Percentiles rank a stretch among this genome's conserved stretches.
Conservation (phyloP, 1,140 invertebrate genomes). For the Akabosia matsudoensis region DNA sequence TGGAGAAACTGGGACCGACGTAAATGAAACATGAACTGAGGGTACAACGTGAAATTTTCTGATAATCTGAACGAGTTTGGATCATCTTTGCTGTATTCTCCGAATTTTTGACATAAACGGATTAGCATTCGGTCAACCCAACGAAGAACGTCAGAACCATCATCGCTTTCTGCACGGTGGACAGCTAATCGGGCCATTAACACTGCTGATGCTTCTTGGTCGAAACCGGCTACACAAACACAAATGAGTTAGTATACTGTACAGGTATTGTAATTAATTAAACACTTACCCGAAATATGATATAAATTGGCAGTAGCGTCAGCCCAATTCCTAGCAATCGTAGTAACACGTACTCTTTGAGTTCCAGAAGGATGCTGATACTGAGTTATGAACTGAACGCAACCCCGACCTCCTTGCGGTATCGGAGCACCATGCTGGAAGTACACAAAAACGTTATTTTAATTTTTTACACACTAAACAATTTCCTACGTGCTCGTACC, state of each 20-base stretch:
- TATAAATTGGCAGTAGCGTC: constrained; percentile 74
- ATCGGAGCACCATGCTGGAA: constrained; percentile 85
- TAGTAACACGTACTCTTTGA: constrained; percentile 90
- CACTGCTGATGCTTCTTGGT: constrained; percentile 95
- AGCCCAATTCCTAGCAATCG: constrained; percentile 83
- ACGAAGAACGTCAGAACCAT: constrained; percentile 91
- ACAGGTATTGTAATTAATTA: not conserved
- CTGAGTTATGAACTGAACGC: constrained; percentile 97
- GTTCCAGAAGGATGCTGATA: constrained; percentile 98
- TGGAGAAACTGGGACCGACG: constrained; percentile 97
- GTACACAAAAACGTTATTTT: constrained; percentile 47
- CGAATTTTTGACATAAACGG: constrained; percentile 98
- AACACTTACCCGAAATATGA: constrained; percentile 61
- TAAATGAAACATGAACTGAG: constrained; percentile 99
- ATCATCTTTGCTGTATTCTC: constrained; percentile 96
- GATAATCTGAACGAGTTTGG: constrained; percentile 91
- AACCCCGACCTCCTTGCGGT: constrained; percentile 91
- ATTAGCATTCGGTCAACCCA: constrained; percentile 99
- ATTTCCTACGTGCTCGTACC: constrained; percentile 53
- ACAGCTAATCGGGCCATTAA: constrained; percentile 95
- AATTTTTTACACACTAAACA: too few relatives aligned
- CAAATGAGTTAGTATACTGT: too few relatives aligned
- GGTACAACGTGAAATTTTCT: constrained; percentile 96
- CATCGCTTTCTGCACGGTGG: constrained; percentile 92
- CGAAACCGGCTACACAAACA: constrained; percentile 68